Evolutionary conservation across 2,797 vertebrate species (phyloP).

Genomic region (Sebastiscus albofasciatus): DNA sequence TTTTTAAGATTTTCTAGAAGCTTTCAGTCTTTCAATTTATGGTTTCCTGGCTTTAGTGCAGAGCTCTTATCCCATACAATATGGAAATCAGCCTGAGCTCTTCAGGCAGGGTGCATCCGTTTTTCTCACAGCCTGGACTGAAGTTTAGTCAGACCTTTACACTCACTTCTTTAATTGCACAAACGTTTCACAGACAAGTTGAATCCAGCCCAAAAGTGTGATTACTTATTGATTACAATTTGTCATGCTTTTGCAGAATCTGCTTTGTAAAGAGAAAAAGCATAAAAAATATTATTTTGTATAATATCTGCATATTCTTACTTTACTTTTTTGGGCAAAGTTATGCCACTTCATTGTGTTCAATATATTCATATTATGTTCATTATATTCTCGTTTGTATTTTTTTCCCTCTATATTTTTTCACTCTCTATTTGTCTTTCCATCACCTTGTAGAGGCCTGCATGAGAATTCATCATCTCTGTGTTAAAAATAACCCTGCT

Average conservation of each 20-base stretch:
- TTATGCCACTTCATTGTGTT: background rate
- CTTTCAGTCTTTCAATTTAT: background rate
- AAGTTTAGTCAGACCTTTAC: background rate
- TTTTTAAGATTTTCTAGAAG: background rate
- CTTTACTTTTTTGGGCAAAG: background rate
- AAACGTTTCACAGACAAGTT: background rate
- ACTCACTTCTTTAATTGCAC: background rate
- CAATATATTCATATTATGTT: background rate
- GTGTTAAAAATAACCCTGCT: background rate
- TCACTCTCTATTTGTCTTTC: background rate
- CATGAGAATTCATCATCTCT: background rate
- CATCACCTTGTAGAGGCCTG: background rate
- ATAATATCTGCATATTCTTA: background rate
- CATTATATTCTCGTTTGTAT: background rate
- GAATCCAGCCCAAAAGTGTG: background rate
- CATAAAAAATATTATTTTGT: background rate
- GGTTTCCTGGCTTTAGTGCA: background rate
- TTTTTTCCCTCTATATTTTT: background rate
- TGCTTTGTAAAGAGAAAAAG: background rate
- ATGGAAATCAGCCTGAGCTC: background rate
- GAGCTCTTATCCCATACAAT: background rate
- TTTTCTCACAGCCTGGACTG: background rate
- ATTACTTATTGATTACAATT: background rate
- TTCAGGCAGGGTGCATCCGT: background rate
- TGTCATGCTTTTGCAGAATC: background rate